Base-by-base conservation (phyloP, 2,113 vertebrate species). In the Eretmochelys imbricata region DNA sequence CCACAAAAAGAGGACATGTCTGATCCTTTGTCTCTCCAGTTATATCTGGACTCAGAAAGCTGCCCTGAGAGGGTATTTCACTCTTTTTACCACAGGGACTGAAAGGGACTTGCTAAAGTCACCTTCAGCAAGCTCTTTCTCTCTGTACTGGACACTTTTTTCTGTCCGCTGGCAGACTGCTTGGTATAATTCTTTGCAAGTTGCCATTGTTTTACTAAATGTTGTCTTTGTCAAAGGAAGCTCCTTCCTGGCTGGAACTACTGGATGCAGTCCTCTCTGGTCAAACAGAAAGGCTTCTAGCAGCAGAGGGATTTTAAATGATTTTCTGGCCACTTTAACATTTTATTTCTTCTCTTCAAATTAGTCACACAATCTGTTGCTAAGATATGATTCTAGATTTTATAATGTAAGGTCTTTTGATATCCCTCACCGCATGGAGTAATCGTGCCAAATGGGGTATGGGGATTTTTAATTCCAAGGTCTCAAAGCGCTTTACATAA, bases 361-460 rank as follows among this genome's bases (percentile, higher is more conserved):
- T 51, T 14, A 3, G 1, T 82, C 10, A 65, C 20, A 17, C 1
- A 12, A 49, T 16, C 81, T 10, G 31, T 2, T 31, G 13, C 10
- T 75, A 57, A 38, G 1, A 3, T 38, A 9, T 72, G 9, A 79
- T n/a, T 12, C 35, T 38, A 38, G 5, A 22, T 78, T 90, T 90
- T 81, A 81, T 35, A 38, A 81, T 2, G 20, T 38, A 38, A 27
- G 6, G 50, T 81, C 80, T 27, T 54, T 54, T 81, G 6, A 20
- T 35, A 6, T 20, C 20, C 17, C 5, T 83, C 57, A 54, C 3
- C 3, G 3, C 10, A 42, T 2, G 0, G 0, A 5, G 10, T 12
- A 42, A 10, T 2, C 38, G 22, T 6, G 1, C 17, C 86, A 27
- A 82, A 9, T 6, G 29, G 5, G 13, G 3, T 27, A 51, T 59